Conservation (phyloP, 2,797 vertebrate species). For the Siniperca undulata region DNA sequence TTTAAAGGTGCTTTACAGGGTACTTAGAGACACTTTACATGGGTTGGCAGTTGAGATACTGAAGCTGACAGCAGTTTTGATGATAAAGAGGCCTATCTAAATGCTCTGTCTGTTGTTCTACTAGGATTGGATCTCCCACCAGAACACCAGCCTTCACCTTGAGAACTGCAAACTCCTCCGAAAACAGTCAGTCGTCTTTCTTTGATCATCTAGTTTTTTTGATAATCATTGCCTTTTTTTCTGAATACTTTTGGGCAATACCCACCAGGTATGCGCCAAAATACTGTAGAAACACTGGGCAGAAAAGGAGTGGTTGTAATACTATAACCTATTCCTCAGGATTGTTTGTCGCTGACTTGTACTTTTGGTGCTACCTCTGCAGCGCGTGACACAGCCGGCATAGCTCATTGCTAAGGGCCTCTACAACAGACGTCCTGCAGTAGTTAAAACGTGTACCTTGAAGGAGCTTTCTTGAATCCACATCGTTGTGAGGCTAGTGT, state of each 20-base stretch:
- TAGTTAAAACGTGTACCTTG: neutral
- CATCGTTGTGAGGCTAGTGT: neutral
- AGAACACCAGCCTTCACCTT: conserved; percentile 90
- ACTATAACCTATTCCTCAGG: neutral
- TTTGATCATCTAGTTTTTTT: neutral
- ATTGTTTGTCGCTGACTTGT: neutral
- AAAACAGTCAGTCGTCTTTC: conserved; percentile 86
- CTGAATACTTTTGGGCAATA: neutral
- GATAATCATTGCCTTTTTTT: neutral
- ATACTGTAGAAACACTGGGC: neutral
- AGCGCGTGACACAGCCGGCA: neutral
- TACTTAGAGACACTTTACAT: too few relatives aligned
- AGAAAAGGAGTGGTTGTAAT: neutral
- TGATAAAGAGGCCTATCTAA: neutral
- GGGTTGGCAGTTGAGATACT: neutral
- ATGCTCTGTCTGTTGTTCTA: conserved; percentile 52
- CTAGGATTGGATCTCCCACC: conserved; percentile 95
- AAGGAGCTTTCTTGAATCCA: neutral
- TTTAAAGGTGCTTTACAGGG: too few relatives aligned
- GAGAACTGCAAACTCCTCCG: conserved; percentile 90
- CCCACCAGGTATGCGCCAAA: neutral
- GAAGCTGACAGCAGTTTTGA: neutral
- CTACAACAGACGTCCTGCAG: neutral
- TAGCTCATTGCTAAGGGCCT: neutral
- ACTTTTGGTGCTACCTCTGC: neutral